These are phyloP conservation scores for Pterois miles DNA, from an alignment of 2,797 vertebrate species.

Conservation along the genomic window DNA sequence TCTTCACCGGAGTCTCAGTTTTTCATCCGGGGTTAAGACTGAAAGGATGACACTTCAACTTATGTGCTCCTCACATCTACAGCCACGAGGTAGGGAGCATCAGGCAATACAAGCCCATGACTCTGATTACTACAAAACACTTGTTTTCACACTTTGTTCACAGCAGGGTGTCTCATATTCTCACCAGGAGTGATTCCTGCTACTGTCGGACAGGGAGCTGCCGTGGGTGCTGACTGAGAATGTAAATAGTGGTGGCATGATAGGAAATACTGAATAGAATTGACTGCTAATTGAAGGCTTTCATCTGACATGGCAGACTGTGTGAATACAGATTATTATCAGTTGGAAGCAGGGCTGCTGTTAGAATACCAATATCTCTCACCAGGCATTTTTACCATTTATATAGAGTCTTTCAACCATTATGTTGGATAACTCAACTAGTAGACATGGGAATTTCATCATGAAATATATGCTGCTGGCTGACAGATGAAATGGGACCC, in stretches of 20 bases:
- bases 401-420: slow-evolving; percentile 44
- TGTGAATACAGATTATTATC: slow-evolving; percentile 78
- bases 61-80: slow-evolving; percentile 60
- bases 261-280: slow-evolving; percentile 70
- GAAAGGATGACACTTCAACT: slow-evolving; percentile 70
- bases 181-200: slow-evolving; percentile 62
- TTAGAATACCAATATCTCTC: slow-evolving; percentile 68
- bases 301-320: slow-evolving; percentile 73
- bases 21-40: slow-evolving; percentile 66
- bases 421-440: slow-evolving; percentile 48
- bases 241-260: slow-evolving; percentile 72
- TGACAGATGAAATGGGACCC: slow-evolving; percentile 38
- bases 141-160: slow-evolving; percentile 78
- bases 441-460: slow-evolving; percentile 29
- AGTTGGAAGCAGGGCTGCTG: slow-evolving; percentile 48
- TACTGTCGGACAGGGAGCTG: slow-evolving; percentile 53
- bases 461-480: slow-evolving; percentile 17
- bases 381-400: slow-evolving; percentile 41
- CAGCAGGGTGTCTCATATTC: slow-evolving; percentile 69
- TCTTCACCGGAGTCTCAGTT: slow-evolving; percentile 49
- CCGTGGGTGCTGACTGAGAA: slow-evolving; percentile 63
- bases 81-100: slow-evolving; percentile 57
- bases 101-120: slow-evolving; percentile 34
- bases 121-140: slow-evolving; percentile 71
- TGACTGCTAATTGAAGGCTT: slow-evolving; percentile 79